Conservation (phyloP, 2,113 vertebrate genomes). For the Ailuropoda melanoleuca region DNA sequence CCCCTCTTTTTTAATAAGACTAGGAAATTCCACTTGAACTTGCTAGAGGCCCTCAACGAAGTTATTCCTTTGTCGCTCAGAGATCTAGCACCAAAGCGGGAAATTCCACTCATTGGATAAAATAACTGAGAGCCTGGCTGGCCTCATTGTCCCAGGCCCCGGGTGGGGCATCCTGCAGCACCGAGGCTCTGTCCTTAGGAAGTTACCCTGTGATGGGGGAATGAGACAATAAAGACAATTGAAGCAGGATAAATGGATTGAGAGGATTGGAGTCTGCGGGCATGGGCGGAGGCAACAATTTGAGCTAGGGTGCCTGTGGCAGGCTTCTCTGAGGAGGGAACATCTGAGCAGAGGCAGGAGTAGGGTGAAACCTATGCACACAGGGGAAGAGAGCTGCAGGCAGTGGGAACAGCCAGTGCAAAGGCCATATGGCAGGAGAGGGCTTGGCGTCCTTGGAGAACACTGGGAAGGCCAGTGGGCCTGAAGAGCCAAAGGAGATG, state of each 20-base stretch:
- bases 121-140: neutral
- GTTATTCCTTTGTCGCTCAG: neutral
- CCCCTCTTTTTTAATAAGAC: neutral
- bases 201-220: neutral
- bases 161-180: no score
- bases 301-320: neutral
- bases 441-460: neutral
- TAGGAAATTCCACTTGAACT: neutral
- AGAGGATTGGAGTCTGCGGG: neutral
- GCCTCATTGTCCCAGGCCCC: neutral
- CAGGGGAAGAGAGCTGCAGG: neutral
- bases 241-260: neutral
- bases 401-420: neutral
- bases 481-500: neutral
- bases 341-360: neutral
- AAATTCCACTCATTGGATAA: neutral
- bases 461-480: neutral
- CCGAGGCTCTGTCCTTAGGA: neutral
- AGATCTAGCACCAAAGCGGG: neutral
- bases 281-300: neutral
- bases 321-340: neutral
- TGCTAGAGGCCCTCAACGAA: neutral
- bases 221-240: neutral
- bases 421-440: neutral
- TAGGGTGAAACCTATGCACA: neutral